phyloP scores from a whole-genome alignment of 2,113 vertebrate species.

The zebrafish (Danio rerio) region DNA sequence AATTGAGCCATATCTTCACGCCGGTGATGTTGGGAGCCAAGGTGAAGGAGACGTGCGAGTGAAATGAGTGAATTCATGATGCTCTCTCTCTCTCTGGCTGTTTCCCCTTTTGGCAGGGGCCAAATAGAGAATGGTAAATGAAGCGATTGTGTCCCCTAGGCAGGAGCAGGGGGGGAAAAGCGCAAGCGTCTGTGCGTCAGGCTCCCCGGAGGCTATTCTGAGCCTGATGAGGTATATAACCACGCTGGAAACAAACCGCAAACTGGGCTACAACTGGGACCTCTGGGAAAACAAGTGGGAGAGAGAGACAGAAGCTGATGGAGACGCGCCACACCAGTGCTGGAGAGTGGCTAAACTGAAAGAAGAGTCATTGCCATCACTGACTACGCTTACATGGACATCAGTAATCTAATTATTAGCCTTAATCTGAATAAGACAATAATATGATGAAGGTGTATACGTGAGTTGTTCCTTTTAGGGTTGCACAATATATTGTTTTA shows the following conservation, averaged over 20 bases:
- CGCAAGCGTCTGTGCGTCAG: slow-evolving; percentile 65
- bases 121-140: slow-evolving; percentile 83
- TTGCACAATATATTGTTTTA: too few species aligned
- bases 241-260: slow-evolving; percentile 41
- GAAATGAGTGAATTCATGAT: slow-evolving; percentile 80
- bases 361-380: too few species aligned
- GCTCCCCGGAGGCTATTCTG: slow-evolving; percentile 71
- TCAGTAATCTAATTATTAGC: too few species aligned
- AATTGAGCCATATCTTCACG: slow-evolving; percentile 77
- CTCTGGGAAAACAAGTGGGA: slow-evolving; percentile 16
- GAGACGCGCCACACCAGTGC: background rate
- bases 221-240: slow-evolving; percentile 69
- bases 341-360: background rate
- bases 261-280: slow-evolving; percentile 33
- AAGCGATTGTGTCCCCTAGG: slow-evolving; percentile 80
- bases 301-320: slow-evolving; percentile 6
- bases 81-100: slow-evolving; percentile 72
- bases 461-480: too few species aligned
- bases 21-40: slow-evolving; percentile 72
- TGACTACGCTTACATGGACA: too few species aligned
- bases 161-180: slow-evolving; percentile 48
- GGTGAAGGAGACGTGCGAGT: slow-evolving; percentile 75
- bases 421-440: too few species aligned
- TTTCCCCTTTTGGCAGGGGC: slow-evolving; percentile 78
- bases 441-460: too few species aligned